Evolutionary conservation across 1,140 invertebrate species (phyloP), one percentile per base, ranked within the genome.

Genomic region (Lanistes nyassanus): DNA sequence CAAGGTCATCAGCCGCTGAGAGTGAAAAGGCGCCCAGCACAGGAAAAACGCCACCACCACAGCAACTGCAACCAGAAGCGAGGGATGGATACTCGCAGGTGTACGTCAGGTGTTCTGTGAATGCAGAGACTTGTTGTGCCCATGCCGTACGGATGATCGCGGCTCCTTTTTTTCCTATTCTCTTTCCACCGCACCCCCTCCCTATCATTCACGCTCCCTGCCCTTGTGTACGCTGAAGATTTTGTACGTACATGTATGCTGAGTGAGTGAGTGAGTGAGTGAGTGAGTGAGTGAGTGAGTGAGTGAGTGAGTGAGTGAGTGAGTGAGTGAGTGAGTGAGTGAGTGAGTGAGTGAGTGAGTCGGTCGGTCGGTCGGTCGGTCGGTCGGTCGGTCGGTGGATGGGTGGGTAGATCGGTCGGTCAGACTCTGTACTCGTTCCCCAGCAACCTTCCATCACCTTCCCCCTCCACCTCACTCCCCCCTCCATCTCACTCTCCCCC

Each of bases 21-120:
- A 92, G 85, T 97, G 95, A 86, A 96, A 97, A 13, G 96, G 96
- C 9, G 95, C 94, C 95, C 95, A 97, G 87, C 95, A 97, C 31
- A 96, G 90, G 91, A 97, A 97, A 90, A 97, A 97, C 11, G 95
- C 95, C 53, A 96, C 92, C 26, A 96, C 95, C 51, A 97, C 95
- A n/a, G 82, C 81, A 53, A 81, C 81, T 84, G 75, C 26, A 78
- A 79, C 31, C 65, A 42, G 42, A 64, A 31, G 7, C 13, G 53
- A 16, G 13, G n/a, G 11, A 55, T 11, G 13, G 11, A 16, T 60
- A 60, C 56, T n/a, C n/a, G n/a, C n/a, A n/a, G n/a, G n/a, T n/a
- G n/a, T n/a, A n/a, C n/a, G n/a, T 53, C 23, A 13, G 13, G 51
- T 23, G 23, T 53, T 53, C 23, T 23, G 51, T 23, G 51, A 13